phyloP scores from a whole-genome alignment of 2,797 vertebrate genomes.

The Rhinogobio ventralis region DNA sequence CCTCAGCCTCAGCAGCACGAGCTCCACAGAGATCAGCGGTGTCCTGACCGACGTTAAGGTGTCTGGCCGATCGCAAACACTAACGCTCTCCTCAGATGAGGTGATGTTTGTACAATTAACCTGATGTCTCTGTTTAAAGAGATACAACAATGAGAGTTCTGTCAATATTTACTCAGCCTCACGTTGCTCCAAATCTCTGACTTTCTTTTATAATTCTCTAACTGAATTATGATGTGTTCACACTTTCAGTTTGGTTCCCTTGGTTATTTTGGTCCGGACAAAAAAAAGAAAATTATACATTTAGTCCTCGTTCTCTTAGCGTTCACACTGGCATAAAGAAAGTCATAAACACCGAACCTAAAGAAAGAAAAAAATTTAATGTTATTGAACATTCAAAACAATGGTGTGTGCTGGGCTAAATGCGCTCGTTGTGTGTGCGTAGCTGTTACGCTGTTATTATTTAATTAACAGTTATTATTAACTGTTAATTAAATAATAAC shows the following conservation, averaged over 20 bases:
- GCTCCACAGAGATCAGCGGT: conserved; percentile 91
- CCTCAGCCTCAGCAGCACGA: conserved; percentile 92
- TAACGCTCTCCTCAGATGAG: conserved; percentile 90
- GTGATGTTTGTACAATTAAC: conserved; percentile 67
- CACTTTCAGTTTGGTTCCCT: background rate
- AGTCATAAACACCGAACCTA: accelerated
- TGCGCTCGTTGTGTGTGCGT: background rate
- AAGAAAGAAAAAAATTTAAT: background rate
- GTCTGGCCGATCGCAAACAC: conserved; percentile 81
- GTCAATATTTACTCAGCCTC: background rate
- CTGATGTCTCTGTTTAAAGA: background rate
- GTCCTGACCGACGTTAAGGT: conserved; percentile 83
- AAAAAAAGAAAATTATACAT: background rate
- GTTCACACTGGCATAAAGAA: background rate
- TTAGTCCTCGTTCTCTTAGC: background rate
- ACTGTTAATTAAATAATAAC: too few relatives aligned
- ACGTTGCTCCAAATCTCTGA: background rate
- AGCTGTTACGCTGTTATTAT: too few relatives aligned
- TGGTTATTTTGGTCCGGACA: background rate
- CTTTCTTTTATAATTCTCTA: background rate
- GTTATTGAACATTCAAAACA: background rate
- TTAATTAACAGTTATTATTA: too few relatives aligned
- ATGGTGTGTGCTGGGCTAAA: background rate
- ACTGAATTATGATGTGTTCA: background rate
- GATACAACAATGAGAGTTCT: background rate